Conservation (phyloP, 2,888 invertebrate species). For the Leptodirus hochenwartii region DNA sequence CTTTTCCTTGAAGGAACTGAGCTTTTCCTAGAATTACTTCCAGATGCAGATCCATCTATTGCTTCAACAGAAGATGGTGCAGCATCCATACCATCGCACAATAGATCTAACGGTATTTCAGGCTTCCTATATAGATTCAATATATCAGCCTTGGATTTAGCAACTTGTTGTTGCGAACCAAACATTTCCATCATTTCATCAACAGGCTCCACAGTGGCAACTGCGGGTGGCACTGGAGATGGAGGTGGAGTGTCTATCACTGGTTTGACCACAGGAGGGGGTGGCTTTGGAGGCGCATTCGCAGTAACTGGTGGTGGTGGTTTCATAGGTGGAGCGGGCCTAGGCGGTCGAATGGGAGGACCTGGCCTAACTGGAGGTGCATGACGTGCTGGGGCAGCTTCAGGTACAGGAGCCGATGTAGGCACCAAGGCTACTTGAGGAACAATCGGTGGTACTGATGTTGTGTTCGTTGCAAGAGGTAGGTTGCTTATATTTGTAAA, state of each 20-base stretch:
- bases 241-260: constrained; percentile 14
- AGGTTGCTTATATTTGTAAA: constrained; percentile 1
- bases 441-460: constrained; percentile 5
- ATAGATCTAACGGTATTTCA: constrained; percentile 9
- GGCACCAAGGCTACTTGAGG: constrained; percentile 3
- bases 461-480: constrained; percentile 6
- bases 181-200: constrained; percentile 24
- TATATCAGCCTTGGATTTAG: constrained; percentile 26
- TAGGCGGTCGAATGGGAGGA: constrained; percentile 17
- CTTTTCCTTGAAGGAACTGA: constrained; percentile 10
- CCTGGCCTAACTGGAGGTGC: constrained; percentile 13
- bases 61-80: constrained; percentile 4
- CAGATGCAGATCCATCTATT: constrained; percentile 7
- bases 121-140: constrained; percentile 21
- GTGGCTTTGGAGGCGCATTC: constrained; percentile 18
- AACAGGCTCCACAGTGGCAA: constrained; percentile 7
- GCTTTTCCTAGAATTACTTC: constrained; percentile 10
- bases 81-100: constrained; percentile 10
- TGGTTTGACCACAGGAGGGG: constrained; percentile 19
- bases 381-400: constrained; percentile 17
- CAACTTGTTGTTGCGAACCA: constrained; percentile 18
- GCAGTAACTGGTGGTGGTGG: constrained; percentile 15
- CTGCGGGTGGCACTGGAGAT: constrained; percentile 10
- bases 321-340: constrained; percentile 19
- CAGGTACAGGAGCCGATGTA: constrained; percentile 26